Percentiles rank a stretch among this genome's conserved stretches.
phyloP scores from a whole-genome alignment of 2,888 invertebrate genomes.

The Idaea dimidiata region DNA sequence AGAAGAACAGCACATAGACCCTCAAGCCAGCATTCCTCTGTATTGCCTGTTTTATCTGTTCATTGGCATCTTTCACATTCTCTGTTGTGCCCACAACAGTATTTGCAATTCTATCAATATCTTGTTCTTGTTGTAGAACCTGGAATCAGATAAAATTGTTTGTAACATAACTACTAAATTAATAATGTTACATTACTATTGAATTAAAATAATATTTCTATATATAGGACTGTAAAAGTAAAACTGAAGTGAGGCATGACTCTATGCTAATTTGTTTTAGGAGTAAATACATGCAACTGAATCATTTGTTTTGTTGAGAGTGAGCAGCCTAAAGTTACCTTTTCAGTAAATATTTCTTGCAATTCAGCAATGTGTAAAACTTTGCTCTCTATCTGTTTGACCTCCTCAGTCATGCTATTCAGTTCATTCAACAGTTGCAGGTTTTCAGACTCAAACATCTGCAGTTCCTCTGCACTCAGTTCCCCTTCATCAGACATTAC shows the following conservation, averaged over 20 bases:
- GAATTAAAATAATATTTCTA: too few relatives aligned
- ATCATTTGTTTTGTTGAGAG: not conserved
- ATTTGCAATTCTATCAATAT: conserved; percentile 93
- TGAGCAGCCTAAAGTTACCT: conserved; percentile 62
- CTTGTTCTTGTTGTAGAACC: conserved; percentile 95
- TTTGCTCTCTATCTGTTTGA: conserved; percentile 93
- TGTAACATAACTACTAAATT: not conserved
- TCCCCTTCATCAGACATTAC: conserved; percentile 82
- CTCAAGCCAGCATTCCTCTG: conserved; percentile 97
- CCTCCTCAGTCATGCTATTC: conserved; percentile 94
- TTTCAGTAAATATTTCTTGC: conserved; percentile 98
- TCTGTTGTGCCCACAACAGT: conserved; percentile 96
- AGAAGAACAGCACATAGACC: conserved; percentile 96
- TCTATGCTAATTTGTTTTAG: too few relatives aligned
- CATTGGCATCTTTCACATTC: conserved; percentile 97
- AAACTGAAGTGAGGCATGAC: too few relatives aligned
- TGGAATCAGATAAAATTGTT: conserved; percentile 42
- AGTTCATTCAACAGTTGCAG: conserved; percentile 91
- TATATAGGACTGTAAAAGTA: too few relatives aligned
- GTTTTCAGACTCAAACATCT: conserved; percentile 96
- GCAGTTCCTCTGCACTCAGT: conserved; percentile 92
- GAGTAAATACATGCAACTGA: not conserved
- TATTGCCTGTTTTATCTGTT: conserved; percentile 97
- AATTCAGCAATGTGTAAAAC: conserved; percentile 97
- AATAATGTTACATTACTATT: not conserved